phyloP scores from a whole-genome alignment of 2,113 vertebrate species.

The Mormyrus iriodes region DNA sequence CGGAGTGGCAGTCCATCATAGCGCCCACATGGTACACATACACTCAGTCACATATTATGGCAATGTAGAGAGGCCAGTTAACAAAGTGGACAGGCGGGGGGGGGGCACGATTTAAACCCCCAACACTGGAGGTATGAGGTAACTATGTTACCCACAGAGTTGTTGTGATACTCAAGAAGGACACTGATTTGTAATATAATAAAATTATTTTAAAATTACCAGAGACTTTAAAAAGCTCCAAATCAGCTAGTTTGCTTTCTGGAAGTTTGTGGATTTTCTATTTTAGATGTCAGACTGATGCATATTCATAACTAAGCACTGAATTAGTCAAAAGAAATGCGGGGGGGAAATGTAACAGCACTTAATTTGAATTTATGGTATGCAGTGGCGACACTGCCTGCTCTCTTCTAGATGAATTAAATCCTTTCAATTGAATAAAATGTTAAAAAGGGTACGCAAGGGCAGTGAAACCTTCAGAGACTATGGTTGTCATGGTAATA shows the following conservation, averaged over 20 bases:
- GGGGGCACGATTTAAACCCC: background rate
- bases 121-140: background rate
- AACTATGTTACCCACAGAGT: background rate
- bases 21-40: background rate
- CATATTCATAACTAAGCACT: background rate
- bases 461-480: slow-evolving; percentile 1
- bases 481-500: slow-evolving; percentile 11
- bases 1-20: background rate
- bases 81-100: background rate
- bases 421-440: slow-evolving; percentile 16
- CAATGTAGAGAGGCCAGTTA: background rate
- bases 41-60: background rate
- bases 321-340: background rate
- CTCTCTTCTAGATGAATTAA: slow-evolving; percentile 15
- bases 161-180: background rate
- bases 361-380: slow-evolving; percentile 15
- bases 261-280: background rate
- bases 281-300: background rate
- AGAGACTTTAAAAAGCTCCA: background rate
- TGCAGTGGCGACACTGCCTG: background rate
- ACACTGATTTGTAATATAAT: background rate
- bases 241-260: background rate
- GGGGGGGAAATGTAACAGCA: background rate
- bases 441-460: background rate
- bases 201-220: background rate